Evolutionary conservation across 2,888 invertebrate genomes (phyloP).

Genomic region (Autographa gamma): DNA sequence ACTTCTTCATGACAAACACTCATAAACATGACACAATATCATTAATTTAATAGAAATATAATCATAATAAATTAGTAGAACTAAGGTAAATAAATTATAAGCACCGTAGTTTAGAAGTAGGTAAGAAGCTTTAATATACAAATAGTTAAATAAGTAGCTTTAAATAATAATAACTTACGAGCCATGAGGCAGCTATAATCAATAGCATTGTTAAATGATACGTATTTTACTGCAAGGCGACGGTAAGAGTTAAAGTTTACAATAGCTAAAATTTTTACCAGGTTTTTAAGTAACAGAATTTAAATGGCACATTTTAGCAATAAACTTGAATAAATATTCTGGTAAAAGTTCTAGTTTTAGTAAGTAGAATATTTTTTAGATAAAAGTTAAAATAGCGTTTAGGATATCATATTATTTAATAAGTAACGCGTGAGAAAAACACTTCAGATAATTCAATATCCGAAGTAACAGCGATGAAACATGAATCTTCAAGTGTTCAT

Average conservation of each 20-base stretch:
- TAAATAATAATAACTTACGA: constrained; percentile 18
- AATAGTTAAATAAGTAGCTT: constrained; percentile 21
- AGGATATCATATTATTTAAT: neutral
- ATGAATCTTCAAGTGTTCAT: constrained; percentile 33
- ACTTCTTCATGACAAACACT: constrained; percentile 49
- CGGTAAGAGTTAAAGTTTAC: neutral
- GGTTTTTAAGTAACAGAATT: neutral
- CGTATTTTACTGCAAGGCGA: neutral
- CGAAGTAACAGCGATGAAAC: constrained; percentile 24
- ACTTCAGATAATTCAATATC: constrained; percentile 12
- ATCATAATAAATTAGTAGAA: constrained; percentile 24
- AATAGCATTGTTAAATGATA: neutral
- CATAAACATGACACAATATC: constrained; percentile 42
- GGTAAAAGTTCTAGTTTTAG: constrained; percentile 26
- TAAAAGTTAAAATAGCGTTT: constrained; percentile 14
- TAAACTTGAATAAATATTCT: constrained; percentile 2
- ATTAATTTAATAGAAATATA: constrained; percentile 36
- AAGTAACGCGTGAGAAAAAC: constrained; percentile 5
- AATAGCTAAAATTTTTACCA: constrained; percentile 2
- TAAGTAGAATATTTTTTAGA: constrained; percentile 19
- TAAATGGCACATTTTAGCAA: neutral
- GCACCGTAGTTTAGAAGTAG: constrained; percentile 51
- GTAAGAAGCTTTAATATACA: constrained; percentile 21
- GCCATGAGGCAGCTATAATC: constrained; percentile 5
- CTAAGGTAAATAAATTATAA: constrained; percentile 23